Evolutionary conservation across 2,888 invertebrate species (phyloP).

Genomic region (Entomobrya multifasciata): DNA sequence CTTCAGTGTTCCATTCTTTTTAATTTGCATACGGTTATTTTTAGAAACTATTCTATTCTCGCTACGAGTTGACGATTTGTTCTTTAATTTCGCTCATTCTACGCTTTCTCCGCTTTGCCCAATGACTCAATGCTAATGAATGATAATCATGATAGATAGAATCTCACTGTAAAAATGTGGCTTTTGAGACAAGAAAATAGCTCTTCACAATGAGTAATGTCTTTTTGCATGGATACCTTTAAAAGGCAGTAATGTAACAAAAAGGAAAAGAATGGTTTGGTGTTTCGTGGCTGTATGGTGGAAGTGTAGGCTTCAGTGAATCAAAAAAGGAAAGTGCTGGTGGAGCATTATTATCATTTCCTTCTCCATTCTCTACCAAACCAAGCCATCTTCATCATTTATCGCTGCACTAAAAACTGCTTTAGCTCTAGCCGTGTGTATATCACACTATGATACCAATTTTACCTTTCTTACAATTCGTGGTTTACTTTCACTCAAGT

Average conservation of each 20-base stretch:
- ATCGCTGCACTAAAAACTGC: constrained; percentile 21
- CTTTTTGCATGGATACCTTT: constrained; percentile 40
- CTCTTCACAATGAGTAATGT: constrained; percentile 51
- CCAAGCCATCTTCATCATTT: constrained; percentile 35
- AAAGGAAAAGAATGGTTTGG: constrained; percentile 3
- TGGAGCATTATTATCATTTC: constrained; percentile 46
- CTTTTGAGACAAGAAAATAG: constrained; percentile 53
- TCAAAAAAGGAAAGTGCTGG: constrained; percentile 38
- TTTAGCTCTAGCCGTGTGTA: neutral
- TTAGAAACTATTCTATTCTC: neutral
- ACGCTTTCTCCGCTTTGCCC: constrained; percentile 5
- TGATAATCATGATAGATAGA: constrained; percentile 54
- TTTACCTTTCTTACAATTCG: constrained; percentile 24
- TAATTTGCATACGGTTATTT: constrained; percentile 54
- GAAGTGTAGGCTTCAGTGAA: constrained; percentile 1
- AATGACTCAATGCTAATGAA: constrained; percentile 60
- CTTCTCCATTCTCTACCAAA: neutral
- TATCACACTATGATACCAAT: neutral
- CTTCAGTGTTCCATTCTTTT: constrained; percentile 24
- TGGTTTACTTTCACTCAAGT: neutral
- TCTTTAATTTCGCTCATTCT: neutral
- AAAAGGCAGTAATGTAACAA: constrained; percentile 23
- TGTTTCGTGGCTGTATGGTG: neutral
- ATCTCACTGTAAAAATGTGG: constrained; percentile 41
- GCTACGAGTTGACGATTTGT: neutral